A percentile compares a stretch with the other conserved stretches of the same genome.
These are phyloP conservation scores for Apamea sordens DNA, from an alignment of 2,888 invertebrate species.

Conservation along the genomic window DNA sequence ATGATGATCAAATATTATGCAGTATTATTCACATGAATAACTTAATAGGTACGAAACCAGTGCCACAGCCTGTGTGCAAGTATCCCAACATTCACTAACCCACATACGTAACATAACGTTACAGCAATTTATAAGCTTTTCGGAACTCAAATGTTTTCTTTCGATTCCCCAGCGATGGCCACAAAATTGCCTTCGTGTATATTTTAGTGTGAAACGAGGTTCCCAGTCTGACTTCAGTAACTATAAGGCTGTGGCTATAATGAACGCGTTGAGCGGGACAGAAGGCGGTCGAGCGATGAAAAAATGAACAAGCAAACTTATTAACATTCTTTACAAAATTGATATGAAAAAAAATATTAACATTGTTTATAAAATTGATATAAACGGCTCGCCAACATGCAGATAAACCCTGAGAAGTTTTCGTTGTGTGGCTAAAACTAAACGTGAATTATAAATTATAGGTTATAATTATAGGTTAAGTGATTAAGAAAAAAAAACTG, in stretches of 20 bases:
- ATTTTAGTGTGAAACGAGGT: slow-evolving; percentile 65
- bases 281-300: not conserved
- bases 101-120: slow-evolving; percentile 26
- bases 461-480: no score
- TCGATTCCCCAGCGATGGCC: slow-evolving; percentile 64
- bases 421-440: no score
- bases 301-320: no score
- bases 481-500: no score
- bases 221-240: slow-evolving; percentile 26
- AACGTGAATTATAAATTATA: no score
- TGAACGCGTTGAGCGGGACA: not conserved
- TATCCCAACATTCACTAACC: slow-evolving; percentile 8
- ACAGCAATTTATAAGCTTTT: slow-evolving; percentile 43
- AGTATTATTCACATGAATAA: no score
- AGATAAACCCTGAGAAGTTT: no score
- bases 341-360: no score
- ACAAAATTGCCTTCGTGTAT: slow-evolving; percentile 69
- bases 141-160: slow-evolving; percentile 67
- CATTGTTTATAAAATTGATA: no score
- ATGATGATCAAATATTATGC: no score
- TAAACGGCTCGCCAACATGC: no score
- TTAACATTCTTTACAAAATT: no score
- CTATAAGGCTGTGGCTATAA: not conserved
- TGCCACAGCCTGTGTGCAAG: not conserved
- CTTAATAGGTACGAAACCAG: not conserved